A percentile compares a stretch with the other conserved stretches of the same genome.
Evolutionary conservation across 2,113 vertebrate species (phyloP).

Genomic region (Cyprinus carpio): DNA sequence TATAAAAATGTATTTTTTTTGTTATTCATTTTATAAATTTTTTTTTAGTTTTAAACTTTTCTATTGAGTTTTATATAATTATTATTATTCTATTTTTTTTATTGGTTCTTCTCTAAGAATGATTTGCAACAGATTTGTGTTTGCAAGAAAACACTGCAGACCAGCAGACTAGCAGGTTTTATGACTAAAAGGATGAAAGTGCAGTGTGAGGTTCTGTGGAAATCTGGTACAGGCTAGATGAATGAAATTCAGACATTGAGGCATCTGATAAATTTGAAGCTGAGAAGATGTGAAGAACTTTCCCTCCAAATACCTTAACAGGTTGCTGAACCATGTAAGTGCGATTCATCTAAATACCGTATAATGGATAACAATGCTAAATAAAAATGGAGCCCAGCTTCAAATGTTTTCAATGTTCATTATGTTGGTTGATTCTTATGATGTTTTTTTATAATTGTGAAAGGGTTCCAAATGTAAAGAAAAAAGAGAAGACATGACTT

Average conservation of each 20-base stretch:
- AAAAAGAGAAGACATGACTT: constrained; percentile 70
- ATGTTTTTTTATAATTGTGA: no score
- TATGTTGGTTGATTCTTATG: constrained; percentile 58
- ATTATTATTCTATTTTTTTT: no score
- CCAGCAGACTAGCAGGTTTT: constrained; percentile 61
- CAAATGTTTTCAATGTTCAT: constrained; percentile 52
- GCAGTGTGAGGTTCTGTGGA: constrained; percentile 41
- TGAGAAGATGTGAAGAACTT: constrained; percentile 45
- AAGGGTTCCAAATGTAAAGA: constrained; percentile 38
- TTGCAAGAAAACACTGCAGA: constrained; percentile 23
- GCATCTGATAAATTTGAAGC: constrained; percentile 54
- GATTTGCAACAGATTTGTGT: constrained; percentile 7
- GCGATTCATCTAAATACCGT: background rate
- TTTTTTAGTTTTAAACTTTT: no score
- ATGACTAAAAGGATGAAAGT: background rate
- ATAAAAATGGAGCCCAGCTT: constrained; percentile 52
- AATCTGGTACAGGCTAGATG: constrained; percentile 49
- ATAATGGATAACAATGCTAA: background rate
- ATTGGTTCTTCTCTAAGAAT: background rate
- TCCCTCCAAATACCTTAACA: constrained; percentile 6
- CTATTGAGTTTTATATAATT: no score
- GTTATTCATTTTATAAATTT: no score
- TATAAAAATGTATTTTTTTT: no score
- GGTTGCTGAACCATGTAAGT: background rate
- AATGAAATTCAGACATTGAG: constrained; percentile 39